Conservation (phyloP, 2,797 vertebrate genomes). For the Iguana delicatissima region DNA sequence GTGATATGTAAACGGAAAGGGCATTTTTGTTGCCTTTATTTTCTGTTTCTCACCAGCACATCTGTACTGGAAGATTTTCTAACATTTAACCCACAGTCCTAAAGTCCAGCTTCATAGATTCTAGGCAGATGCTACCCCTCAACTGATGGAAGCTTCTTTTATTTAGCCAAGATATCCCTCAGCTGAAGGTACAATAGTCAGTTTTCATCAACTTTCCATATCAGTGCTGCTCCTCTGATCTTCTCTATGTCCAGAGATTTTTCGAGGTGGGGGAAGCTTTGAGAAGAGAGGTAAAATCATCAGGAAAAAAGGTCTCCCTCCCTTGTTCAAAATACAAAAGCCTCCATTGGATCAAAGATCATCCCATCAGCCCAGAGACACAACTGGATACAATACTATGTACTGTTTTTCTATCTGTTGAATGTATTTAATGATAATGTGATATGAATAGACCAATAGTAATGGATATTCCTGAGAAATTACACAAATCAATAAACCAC, state of each 20-base stretch:
- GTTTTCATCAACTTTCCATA: background rate
- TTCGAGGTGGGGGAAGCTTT: background rate
- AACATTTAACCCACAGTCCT: background rate
- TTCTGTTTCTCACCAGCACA: background rate
- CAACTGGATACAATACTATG: background rate
- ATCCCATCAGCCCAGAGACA: constrained; percentile 6
- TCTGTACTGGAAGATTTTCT: background rate
- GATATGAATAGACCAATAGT: background rate
- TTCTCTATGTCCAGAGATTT: too few relatives aligned
- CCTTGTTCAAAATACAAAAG: background rate
- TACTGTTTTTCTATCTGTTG: background rate
- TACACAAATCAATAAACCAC: constrained; percentile 29
- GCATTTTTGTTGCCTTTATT: background rate
- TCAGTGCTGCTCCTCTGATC: too few relatives aligned
- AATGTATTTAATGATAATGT: background rate
- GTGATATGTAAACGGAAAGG: background rate
- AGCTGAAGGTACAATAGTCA: background rate
- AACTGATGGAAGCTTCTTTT: background rate
- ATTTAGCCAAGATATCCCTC: background rate
- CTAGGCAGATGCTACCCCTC: background rate
- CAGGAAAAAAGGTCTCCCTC: background rate
- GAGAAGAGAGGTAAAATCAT: background rate
- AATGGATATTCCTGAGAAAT: constrained; percentile 25
- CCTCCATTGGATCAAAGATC: background rate
- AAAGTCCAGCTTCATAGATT: background rate